Conservation (phyloP, 2,797 vertebrate species). For the Bradypodion pumilum region DNA sequence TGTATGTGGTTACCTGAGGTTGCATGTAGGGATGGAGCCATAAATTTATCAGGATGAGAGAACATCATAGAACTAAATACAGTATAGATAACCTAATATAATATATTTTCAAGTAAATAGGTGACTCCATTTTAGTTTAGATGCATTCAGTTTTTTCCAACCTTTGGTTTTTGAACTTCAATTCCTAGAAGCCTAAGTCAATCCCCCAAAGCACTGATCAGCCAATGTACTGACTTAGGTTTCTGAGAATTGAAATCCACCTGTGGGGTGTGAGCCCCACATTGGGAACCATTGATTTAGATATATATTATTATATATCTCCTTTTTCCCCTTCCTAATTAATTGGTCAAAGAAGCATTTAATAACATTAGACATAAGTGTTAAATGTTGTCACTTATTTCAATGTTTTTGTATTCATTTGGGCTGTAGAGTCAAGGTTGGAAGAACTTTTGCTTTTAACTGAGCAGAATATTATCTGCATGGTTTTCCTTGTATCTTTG, state of each 20-base stretch:
- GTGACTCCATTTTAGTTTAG: background rate
- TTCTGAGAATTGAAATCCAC: too few species aligned
- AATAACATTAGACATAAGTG: background rate
- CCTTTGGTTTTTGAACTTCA: too few species aligned
- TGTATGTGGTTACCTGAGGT: background rate
- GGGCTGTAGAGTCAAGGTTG: background rate
- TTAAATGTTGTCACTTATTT: too few species aligned
- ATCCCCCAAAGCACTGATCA: too few species aligned
- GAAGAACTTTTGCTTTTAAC: background rate
- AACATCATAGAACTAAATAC: background rate
- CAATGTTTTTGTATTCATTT: background rate
- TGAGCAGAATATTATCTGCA: background rate
- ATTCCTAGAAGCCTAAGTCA: too few species aligned
- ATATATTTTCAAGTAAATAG: background rate
- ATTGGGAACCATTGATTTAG: too few species aligned
- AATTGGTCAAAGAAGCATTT: background rate
- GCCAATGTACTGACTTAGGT: too few species aligned
- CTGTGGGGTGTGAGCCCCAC: too few species aligned
- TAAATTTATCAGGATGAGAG: background rate
- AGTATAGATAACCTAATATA: background rate
- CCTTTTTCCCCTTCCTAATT: background rate
- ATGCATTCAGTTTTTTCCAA: too few species aligned
- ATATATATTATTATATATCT: background rate
- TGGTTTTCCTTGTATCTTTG: background rate
- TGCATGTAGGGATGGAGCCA: background rate